Percentiles rank a stretch among this genome's conserved stretches.
Evolutionary conservation across 1,140 invertebrate genomes (phyloP).

Genomic region (Neuroterus valhalla): DNA sequence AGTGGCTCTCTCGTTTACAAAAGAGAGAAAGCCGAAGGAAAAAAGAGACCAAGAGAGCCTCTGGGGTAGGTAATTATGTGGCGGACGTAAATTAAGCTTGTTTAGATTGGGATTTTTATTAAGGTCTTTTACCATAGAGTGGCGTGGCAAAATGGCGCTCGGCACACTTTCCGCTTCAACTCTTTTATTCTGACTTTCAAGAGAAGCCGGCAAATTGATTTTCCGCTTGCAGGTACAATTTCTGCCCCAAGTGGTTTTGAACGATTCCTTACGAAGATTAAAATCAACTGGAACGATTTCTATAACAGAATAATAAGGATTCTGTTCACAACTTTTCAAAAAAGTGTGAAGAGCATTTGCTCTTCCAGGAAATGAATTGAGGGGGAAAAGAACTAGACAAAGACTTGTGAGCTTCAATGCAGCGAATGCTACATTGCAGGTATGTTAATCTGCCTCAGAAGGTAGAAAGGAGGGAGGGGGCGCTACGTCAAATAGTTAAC

Average conservation of each 20-base stretch:
- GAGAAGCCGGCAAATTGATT: constrained; percentile 32
- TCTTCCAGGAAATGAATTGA: constrained; percentile 1
- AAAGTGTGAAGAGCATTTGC: background rate
- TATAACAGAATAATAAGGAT: too few species aligned
- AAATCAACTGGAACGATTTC: background rate
- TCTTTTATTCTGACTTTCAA: constrained; percentile 53
- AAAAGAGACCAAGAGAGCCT: constrained; percentile 51
- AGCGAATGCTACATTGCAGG: background rate
- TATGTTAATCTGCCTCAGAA: constrained; percentile 49
- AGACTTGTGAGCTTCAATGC: constrained; percentile 30
- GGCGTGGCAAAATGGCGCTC: constrained; percentile 65
- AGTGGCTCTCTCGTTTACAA: constrained; percentile 40
- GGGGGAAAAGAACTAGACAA: constrained; percentile 37
- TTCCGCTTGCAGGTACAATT: constrained; percentile 17
- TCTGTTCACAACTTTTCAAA: background rate
- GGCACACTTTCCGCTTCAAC: constrained; percentile 49
- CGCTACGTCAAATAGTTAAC: constrained; percentile 65
- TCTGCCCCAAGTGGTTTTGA: background rate
- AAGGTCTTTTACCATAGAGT: constrained; percentile 71
- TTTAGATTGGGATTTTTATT: constrained; percentile 77
- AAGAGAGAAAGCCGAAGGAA: constrained; percentile 32
- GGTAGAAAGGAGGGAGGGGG: constrained; percentile 34
- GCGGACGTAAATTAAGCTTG: constrained; percentile 76
- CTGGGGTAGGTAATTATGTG: constrained; percentile 75
- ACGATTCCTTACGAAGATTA: constrained; percentile 28